Base-by-base conservation (phyloP, 1,140 invertebrate species). In the Brachionus koreanus region DNA sequence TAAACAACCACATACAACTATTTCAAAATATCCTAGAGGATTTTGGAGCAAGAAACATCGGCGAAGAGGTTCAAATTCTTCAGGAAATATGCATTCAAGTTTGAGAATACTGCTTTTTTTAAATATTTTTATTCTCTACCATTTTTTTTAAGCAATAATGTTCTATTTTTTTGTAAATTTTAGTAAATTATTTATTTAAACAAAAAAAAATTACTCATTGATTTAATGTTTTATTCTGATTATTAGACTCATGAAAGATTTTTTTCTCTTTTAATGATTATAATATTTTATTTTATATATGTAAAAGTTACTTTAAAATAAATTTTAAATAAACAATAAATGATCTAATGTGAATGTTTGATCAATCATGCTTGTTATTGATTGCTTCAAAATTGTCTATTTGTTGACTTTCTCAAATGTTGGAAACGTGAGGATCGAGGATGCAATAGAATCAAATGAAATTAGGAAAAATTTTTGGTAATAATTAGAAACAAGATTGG, bases 1-100 rank as follows among this genome's bases (percentile, higher is more conserved):
- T 9, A 65, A 33, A 5, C 23, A 10, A 23, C 23, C 46, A 1
- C 29, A 43, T 57, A 19, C 39, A 7, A 69, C 65, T 69, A 79
- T 79, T 10, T 61, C 76, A 9, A 65, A 49, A 42, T 65, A 42
- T 61, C 76, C 76, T 5, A 23, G 76, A 23, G 76, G 76, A 4
- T 79, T 79, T 29, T 79, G 76, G 76, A 79, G 76, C 23, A 79
- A 79, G 46, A 74, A 74, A 16, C 29, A 74, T 19, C 33, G 65
- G 0, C 13, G 35, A 69, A 12, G 35, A 10, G 13, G 65, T 16
- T 37, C 29, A 19, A 37, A n/a, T 2, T 69, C 65, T 0, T 16
- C 35, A 9, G 6, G 13, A 69, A 69, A 69, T 3, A 3, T 37
- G 16, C 5, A 16, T 39, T 9, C 37, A 4, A 69, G n/a, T 69